Evolutionary conservation across 92 coral and sea anemone species (phyloP).

Genomic region (Umimayanthus kanabou): DNA sequence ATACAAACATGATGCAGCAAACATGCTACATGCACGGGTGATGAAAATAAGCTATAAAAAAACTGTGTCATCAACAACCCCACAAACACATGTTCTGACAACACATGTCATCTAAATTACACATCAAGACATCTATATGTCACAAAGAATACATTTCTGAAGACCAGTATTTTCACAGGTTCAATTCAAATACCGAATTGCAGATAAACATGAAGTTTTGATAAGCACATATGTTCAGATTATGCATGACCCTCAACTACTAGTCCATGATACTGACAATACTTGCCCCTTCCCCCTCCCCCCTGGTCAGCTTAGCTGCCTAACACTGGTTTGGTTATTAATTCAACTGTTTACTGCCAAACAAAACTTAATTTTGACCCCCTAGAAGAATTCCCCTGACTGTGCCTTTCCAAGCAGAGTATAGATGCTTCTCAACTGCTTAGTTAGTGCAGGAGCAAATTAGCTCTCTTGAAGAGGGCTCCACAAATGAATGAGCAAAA

Average conservation of each 20-base stretch:
- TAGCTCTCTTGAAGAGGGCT: neutral
- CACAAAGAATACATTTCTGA: neutral
- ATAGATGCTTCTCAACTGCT: neutral
- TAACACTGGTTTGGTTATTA: neutral
- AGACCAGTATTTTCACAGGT: neutral
- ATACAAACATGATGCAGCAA: neutral
- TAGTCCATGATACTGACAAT: neutral
- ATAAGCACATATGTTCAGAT: conserved; percentile 16
- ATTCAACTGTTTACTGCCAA: neutral
- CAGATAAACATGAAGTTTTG: neutral
- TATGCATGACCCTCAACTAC: conserved; percentile 43
- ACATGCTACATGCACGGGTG: neutral
- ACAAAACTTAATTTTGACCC: neutral
- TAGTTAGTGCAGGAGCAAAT: neutral
- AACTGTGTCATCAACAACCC: neutral
- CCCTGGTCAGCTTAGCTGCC: neutral
- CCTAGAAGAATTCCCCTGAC: neutral
- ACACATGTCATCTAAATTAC: neutral
- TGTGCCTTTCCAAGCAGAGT: neutral
- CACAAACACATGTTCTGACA: conserved; percentile 23
- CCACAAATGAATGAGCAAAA: neutral
- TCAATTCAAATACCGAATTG: neutral
- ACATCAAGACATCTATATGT: neutral
- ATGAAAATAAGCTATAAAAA: neutral
- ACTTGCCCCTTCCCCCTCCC: neutral